Conservation (phyloP, 2,888 invertebrate species). For the Vanessa cardui region DNA sequence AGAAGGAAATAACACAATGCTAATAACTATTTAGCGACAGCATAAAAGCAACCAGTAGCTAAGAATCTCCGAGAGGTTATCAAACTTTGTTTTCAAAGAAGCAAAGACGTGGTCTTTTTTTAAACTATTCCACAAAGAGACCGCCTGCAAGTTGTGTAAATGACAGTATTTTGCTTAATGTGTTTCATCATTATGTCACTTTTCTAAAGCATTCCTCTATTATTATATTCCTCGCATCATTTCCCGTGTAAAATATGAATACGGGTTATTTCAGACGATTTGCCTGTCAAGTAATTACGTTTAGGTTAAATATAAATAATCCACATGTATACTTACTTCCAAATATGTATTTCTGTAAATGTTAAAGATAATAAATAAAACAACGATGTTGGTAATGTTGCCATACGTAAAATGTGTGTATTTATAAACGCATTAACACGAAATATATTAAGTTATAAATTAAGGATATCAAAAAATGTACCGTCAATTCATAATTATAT, state of each 20-base stretch:
- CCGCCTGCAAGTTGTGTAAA: slow-evolving; percentile 35
- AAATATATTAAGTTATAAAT: too few relatives aligned
- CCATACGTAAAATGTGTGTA: too few relatives aligned
- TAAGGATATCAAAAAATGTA: too few relatives aligned
- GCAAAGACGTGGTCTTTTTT: slow-evolving; percentile 25
- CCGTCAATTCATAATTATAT: too few relatives aligned
- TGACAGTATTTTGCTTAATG: slow-evolving; percentile 29
- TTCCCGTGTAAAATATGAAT: slow-evolving; percentile 14
- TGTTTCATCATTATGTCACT: slow-evolving; percentile 22
- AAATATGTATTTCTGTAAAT: neutral
- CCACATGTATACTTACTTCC: neutral
- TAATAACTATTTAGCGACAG: slow-evolving; percentile 52
- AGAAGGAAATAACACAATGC: slow-evolving; percentile 55
- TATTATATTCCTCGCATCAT: slow-evolving; percentile 16
- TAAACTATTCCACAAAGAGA: slow-evolving; percentile 26
- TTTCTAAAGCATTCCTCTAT: slow-evolving; percentile 19
- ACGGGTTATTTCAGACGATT: slow-evolving; percentile 10
- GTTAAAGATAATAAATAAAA: too few relatives aligned
- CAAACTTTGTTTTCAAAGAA: slow-evolving; percentile 35
- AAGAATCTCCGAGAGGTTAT: slow-evolving; percentile 37
- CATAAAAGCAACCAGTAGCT: slow-evolving; percentile 55
- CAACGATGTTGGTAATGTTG: too few relatives aligned
- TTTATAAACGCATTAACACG: too few relatives aligned
- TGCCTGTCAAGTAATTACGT: slow-evolving; percentile 9
- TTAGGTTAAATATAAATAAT: neutral